These are phyloP conservation scores for Ormyrus rosae DNA, from an alignment of 2,888 invertebrate species.

Conservation along the genomic window DNA sequence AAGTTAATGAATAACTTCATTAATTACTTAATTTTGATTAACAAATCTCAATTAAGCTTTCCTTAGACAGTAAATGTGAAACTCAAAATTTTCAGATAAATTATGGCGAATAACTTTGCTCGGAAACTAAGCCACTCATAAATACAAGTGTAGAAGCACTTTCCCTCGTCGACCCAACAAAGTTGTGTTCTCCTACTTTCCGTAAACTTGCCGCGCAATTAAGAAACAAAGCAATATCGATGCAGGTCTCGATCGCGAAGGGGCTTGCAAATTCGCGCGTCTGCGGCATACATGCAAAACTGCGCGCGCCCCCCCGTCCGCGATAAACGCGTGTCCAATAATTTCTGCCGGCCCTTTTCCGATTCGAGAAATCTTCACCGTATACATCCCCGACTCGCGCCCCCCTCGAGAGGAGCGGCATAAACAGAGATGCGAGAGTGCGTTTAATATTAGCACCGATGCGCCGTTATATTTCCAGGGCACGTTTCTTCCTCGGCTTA, in stretches of 20 bases:
- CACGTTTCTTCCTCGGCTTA: conserved; percentile 33
- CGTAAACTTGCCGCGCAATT: too few relatives aligned
- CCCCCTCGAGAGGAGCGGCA: neutral
- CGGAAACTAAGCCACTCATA: too few relatives aligned
- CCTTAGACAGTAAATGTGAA: too few relatives aligned
- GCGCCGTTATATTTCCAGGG: conserved; percentile 42
- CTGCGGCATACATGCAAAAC: neutral
- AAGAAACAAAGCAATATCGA: neutral
- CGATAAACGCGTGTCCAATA: conserved; percentile 23
- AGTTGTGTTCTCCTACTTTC: too few relatives aligned
- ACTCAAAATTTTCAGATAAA: too few relatives aligned
- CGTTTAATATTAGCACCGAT: conserved; percentile 28
- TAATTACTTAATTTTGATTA: too few relatives aligned
- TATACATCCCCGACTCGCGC: neutral
- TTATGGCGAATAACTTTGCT: too few relatives aligned
- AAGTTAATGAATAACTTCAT: too few relatives aligned
- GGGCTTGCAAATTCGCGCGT: neutral
- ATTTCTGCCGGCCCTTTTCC: conserved; percentile 5
- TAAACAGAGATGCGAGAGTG: conserved; percentile 7
- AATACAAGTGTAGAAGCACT: too few relatives aligned
- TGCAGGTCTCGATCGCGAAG: neutral
- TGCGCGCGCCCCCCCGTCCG: neutral
- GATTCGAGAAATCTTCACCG: neutral
- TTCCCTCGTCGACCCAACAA: too few relatives aligned
- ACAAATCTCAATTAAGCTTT: too few relatives aligned